A percentile compares a stretch with the other conserved stretches of the same genome.
These are phyloP conservation scores for Bujurquina vittata DNA, from an alignment of 2,113 vertebrate species.

Conservation along the genomic window DNA sequence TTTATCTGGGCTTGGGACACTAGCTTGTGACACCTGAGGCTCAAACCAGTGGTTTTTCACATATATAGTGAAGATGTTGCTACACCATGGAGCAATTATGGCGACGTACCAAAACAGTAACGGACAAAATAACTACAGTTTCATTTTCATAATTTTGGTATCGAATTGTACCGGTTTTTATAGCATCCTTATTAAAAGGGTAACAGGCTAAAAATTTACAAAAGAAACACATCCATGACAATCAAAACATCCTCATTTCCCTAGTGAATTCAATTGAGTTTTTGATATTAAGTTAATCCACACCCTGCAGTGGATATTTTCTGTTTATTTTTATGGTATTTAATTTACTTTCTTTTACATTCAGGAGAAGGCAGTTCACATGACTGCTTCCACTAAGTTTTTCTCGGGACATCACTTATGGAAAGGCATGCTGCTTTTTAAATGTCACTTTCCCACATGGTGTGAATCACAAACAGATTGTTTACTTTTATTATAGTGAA, in stretches of 20 bases:
- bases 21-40: neutral
- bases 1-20: neutral
- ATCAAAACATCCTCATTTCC: neutral
- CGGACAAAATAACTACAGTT: neutral
- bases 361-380: neutral
- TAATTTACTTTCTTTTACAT: neutral
- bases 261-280: neutral
- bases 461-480: neutral
- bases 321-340: neutral
- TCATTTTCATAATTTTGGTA: neutral
- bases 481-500: neutral
- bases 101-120: neutral
- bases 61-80: neutral
- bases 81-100: neutral
- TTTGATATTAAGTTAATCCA: neutral
- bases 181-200: neutral
- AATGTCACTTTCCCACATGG: neutral
- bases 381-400: neutral
- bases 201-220: too few relatives aligned
- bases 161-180: neutral
- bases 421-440: neutral
- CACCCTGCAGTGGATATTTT: neutral
- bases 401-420: neutral
- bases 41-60: neutral
- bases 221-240: neutral